These are phyloP conservation scores for Dipodomys stephensi DNA, from an alignment of 2,113 vertebrate species.

Conservation along the genomic window DNA sequence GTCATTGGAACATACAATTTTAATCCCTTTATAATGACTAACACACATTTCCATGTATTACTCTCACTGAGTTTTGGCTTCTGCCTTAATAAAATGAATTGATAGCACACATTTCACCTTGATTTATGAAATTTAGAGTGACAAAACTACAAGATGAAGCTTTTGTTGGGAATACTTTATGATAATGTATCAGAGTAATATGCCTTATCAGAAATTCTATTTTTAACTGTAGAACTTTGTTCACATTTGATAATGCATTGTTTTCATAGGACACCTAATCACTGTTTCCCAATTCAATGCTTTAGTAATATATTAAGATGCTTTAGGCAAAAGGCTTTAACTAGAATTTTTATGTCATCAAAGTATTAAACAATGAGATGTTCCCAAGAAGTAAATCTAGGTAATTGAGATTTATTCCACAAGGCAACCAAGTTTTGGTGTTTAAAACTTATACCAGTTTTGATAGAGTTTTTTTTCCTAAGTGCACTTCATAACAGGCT, in stretches of 20 bases:
- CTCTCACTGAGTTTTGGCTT: constrained; percentile 34
- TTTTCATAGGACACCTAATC: not conserved
- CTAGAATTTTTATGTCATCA: not conserved
- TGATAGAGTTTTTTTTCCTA: not conserved
- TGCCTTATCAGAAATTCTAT: not conserved
- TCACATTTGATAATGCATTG: not conserved
- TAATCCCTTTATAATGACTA: constrained; percentile 51
- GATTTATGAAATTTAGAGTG: constrained; percentile 9
- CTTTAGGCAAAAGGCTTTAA: not conserved
- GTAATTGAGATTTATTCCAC: constrained; percentile 36
- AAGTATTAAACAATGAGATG: constrained; percentile 16
- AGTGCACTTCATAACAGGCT: not conserved
- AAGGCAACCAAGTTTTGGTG: not conserved
- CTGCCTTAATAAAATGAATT: not conserved
- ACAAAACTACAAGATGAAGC: constrained; percentile 3
- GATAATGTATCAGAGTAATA: constrained; percentile 33
- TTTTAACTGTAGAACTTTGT: not conserved
- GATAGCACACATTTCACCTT: not conserved
- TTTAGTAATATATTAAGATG: not conserved
- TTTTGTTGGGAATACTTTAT: constrained; percentile 37
- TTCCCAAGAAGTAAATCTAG: not conserved
- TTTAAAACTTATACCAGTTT: constrained; percentile 1
- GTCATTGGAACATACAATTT: not conserved
- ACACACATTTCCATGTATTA: not conserved
- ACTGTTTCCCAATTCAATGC: not conserved